Evolutionary conservation across 2,797 vertebrate species (phyloP), one percentile per base, ranked within the genome.

Genomic region (Antrozous pallidus): DNA sequence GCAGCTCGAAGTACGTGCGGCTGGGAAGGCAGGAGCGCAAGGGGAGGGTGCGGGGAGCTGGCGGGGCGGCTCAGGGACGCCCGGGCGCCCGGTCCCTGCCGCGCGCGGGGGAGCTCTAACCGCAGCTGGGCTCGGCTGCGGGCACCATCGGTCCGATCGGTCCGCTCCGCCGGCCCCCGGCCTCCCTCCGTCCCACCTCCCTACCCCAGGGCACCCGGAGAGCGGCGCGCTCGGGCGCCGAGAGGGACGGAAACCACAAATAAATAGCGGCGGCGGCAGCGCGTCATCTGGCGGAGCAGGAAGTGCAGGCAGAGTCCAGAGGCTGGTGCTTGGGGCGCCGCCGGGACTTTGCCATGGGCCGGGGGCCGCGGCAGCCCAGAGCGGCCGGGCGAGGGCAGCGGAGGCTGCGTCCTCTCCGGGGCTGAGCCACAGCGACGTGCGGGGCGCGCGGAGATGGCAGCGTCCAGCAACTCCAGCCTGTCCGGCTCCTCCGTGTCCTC

Each of bases 391-490:
- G 38, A 94, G 93, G 92, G 96, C 97, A 93, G 88, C 90, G 54
- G 83, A 74, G 18, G 87, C 81, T 49, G 95, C 92, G 93, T 93
- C 95, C 73, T 97, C 97, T 81, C 90, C 97, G 98, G 95, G 97
- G 98, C 97, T 97, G 97, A 97, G 95, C 95, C 97, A 95, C 96
- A 88, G 96, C 95, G 95, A 96, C 96, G 97, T 98, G 97, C 97
- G 98, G 97, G 78, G 58, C 94, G 95, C 98, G 97, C 97, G 82
- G 98, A 91, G 94, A 99, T 99, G 99, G 99, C 99, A 98, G 99
- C 99, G 97, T 99, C 99, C 97, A 99, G 99, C 91, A 99, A 99
- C 99, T 99, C 99, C 95, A 99, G 99, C 98, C 98, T 99, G 97
- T 99, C 99, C 88, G 99, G 99, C 98, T 99, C 99, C 87, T 99